These are phyloP conservation scores for Cheilinus undulatus DNA, from an alignment of 2,113 vertebrate species.

Conservation along the genomic window DNA sequence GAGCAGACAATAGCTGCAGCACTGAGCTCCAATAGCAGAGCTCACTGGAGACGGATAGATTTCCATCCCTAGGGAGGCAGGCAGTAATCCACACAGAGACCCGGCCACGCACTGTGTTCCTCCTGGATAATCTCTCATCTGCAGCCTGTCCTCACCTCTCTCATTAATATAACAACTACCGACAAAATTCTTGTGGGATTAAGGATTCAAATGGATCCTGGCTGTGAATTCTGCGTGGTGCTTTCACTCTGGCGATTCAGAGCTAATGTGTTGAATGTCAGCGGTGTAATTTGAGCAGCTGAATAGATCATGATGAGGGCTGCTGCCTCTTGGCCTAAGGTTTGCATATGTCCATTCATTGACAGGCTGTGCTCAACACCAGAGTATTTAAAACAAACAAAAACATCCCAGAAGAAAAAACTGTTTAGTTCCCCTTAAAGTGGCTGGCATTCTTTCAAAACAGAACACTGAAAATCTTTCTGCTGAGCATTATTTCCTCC, in stretches of 20 bases:
- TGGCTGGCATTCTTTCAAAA: not conserved
- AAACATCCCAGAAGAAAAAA: not conserved
- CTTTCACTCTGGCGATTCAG: conserved; percentile 31
- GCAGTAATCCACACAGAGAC: conserved; percentile 22
- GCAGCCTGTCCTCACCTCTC: conserved; percentile 20
- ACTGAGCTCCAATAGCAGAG: conserved; percentile 23
- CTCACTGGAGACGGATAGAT: conserved; percentile 34
- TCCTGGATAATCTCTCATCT: conserved; percentile 31
- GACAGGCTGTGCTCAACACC: conserved; percentile 31
- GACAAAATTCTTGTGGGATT: conserved; percentile 50
- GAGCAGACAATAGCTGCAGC: conserved; percentile 43
- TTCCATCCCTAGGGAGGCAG: conserved; percentile 46
- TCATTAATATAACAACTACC: conserved; percentile 49
- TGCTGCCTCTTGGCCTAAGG: conserved; percentile 32
- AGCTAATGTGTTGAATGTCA: conserved; percentile 62
- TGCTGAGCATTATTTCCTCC: not conserved
- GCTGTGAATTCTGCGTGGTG: conserved; percentile 47
- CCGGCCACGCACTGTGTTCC: not conserved
- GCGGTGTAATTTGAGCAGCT: conserved; percentile 61
- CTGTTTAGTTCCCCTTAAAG: not conserved
- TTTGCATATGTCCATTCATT: conserved; percentile 26
- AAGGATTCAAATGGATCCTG: conserved; percentile 34
- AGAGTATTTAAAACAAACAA: not conserved
- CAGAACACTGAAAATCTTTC: not conserved
- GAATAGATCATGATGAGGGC: conserved; percentile 21